Evolutionary conservation across 2,113 vertebrate species (phyloP).

Genomic region (Sinocyclocheilus maitianheensis): DNA sequence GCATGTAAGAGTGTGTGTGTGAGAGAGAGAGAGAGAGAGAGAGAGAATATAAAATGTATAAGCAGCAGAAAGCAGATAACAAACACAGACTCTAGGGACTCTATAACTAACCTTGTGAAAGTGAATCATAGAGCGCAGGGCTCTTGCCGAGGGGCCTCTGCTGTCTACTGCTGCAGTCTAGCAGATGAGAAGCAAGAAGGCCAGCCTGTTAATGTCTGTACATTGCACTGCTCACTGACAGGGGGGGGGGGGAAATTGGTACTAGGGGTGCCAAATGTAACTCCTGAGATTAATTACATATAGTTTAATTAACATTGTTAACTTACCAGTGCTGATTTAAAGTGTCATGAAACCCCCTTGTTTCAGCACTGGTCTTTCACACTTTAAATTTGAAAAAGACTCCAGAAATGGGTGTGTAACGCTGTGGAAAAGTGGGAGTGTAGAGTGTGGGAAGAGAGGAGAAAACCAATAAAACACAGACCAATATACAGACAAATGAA

Average conservation of each 20-base stretch:
- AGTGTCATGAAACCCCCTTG: too few relatives aligned
- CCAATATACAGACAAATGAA: too few relatives aligned
- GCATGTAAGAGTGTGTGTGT: not conserved
- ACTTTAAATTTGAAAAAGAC: too few relatives aligned
- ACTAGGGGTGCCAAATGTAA: not conserved
- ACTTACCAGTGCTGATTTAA: too few relatives aligned
- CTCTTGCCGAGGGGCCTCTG: not conserved
- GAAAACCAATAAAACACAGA: too few relatives aligned
- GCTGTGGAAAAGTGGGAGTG: too few relatives aligned
- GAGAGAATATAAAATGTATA: not conserved
- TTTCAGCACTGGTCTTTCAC: too few relatives aligned
- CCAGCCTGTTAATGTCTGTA: not conserved
- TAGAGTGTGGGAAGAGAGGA: too few relatives aligned
- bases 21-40: not conserved
- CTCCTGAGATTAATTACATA: not conserved
- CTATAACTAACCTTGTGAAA: constrained; percentile 24
- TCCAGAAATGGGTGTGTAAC: too few relatives aligned
- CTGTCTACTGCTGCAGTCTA: constrained; percentile 2
- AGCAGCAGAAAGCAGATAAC: constrained; percentile 7
- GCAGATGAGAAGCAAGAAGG: not conserved
- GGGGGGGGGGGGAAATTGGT: not conserved
- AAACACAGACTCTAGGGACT: constrained; percentile 26
- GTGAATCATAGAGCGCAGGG: not conserved
- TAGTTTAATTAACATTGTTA: not conserved
- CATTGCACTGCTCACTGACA: not conserved